Evolutionary conservation across 2,797 vertebrate genomes (phyloP), one percentile per base, ranked within the genome.

Genomic region (Brachyrhaphis roseni): DNA sequence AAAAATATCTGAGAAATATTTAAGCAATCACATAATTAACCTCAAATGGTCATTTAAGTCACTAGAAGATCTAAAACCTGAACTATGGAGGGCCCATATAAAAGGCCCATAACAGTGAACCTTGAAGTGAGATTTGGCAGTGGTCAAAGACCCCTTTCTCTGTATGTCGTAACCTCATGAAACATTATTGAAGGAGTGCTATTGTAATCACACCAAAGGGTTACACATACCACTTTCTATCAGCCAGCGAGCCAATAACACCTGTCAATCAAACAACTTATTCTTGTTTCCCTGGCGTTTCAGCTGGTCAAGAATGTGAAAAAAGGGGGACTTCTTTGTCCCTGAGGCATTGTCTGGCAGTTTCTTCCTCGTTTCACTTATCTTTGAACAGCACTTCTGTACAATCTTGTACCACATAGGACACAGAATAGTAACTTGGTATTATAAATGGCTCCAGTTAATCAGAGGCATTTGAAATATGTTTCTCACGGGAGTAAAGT

Each of bases 251-350:
- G 78, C 76, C 74, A 72, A 81, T 78, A 90, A 83, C 87, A 90
- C 53, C 91, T 93, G 93, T 84, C 93, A 93, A 87, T 94, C 92
- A 93, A 66, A 84, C 49, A 26, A 23, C 73, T 51, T 81, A 74
- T 77, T 78, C 73, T 10, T 0, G 79, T 90, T 91, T 93, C 86
- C 83, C 18, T 73, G 90, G 87, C 89, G 82, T 83, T 82, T 89
- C 82, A 84, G 88, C 90, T 86, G 85, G 87, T 86, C 39, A 82
- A 87, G 82, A 91, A 91, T 93, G 90, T 64, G 75, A 82, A 77
- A 76, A 83, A 86, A 87, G 78, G 80, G 87, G 87, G 74, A 84
- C 77, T 70, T 88, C 90, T 91, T 91, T 92, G 89, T 91, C 89
- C 76, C 59, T 0, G 39, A 82, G 82, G 88, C 85, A 86, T 89